Evolutionary conservation across 2,888 invertebrate genomes (phyloP).

Genomic region (Myopa testacea): DNA sequence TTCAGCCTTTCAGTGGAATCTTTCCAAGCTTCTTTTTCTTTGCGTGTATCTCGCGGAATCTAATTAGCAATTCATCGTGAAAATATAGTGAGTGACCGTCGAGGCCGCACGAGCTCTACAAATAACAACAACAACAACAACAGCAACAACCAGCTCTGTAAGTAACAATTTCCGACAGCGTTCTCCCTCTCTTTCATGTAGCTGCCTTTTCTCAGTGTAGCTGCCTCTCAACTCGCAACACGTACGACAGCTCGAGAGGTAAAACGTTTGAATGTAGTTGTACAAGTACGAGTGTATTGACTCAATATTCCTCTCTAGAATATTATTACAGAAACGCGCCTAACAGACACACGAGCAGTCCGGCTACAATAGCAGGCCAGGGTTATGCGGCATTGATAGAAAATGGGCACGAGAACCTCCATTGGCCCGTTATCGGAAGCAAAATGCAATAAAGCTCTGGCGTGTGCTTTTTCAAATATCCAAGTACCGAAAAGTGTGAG

Average conservation of each 20-base stretch:
- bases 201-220: neutral
- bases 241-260: neutral
- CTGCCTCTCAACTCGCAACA: neutral
- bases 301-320: neutral
- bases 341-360: constrained; percentile 37
- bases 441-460: constrained; percentile 58
- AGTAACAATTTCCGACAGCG: neutral
- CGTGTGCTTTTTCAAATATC: constrained; percentile 34
- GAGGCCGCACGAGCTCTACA: neutral
- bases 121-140: neutral
- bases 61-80: constrained; percentile 1
- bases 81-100: constrained; percentile 14
- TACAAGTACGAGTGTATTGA: neutral
- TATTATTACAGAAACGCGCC: constrained; percentile 38
- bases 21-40: neutral
- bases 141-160: neutral
- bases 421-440: constrained; percentile 59
- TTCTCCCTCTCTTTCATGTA: neutral
- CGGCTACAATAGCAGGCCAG: constrained; percentile 64
- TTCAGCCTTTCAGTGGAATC: too few relatives aligned
- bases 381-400: constrained; percentile 64
- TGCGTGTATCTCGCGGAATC: neutral
- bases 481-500: neutral
- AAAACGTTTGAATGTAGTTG: neutral
- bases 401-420: constrained; percentile 61